Conservation (phyloP, 2,113 vertebrate genomes). For the Crotalus viridis region DNA sequence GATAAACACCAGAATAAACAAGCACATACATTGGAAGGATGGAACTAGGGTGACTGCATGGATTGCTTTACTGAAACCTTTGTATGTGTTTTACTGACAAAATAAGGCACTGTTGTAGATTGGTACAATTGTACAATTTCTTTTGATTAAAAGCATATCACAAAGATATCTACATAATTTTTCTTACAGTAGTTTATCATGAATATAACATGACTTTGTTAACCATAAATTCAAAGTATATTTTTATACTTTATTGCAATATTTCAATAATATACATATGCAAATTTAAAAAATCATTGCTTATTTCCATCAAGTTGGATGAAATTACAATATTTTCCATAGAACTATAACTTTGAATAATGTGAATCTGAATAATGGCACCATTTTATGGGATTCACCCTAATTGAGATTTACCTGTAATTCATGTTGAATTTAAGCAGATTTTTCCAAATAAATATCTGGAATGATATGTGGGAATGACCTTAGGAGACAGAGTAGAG, state of each 20-base stretch:
- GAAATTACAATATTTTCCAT: neutral
- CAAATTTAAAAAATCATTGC: neutral
- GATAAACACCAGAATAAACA: neutral
- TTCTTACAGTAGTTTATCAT: neutral
- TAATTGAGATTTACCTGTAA: neutral
- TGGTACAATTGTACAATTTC: neutral
- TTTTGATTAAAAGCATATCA: neutral
- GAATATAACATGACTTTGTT: neutral
- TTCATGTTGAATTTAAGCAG: neutral
- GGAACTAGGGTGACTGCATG: neutral
- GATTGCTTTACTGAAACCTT: neutral
- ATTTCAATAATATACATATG: neutral
- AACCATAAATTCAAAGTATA: neutral
- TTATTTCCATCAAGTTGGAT: neutral
- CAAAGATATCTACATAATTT: neutral
- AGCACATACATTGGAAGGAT: neutral
- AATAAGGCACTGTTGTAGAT: neutral
- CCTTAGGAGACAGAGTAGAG: neutral
- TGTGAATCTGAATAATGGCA: neutral
- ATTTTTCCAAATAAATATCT: neutral
- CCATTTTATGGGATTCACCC: neutral
- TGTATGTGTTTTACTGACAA: neutral
- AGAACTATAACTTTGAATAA: neutral
- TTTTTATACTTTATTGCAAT: neutral
- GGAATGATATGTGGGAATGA: neutral